Base-by-base conservation (phyloP, 2,888 invertebrate genomes). In the Pterostichus madidus region DNA sequence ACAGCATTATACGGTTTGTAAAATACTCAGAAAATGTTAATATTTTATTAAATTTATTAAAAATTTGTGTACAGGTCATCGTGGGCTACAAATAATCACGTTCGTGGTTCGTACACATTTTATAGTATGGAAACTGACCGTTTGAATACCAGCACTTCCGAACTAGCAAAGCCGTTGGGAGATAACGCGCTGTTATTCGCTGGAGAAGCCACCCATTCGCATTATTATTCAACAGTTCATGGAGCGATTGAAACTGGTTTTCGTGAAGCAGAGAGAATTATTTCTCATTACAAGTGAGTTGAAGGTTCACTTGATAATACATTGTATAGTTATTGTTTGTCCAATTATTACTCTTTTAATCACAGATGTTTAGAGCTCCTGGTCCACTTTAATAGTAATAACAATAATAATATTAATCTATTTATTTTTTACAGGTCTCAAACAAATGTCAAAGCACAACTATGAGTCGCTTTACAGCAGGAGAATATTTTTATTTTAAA, bases 71-170 rank as follows among this genome's bases (percentile, higher is more conserved):
- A 82, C 88, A 95, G 95, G 85, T 94, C 96, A 0, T 91, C 90
- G 1, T 96, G 96, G 97, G 91, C 91, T 84, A 91, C 91, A 0
- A 94, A 96, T 89, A 92, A 93, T 0, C 93, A 92, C 88, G 94
- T 94, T 5, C 91, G 93, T 64, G 96, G 97, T 1, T 94, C 94
- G 0, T 97, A 96, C 88, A 92, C 93, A 2, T 94, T 91, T 87
- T 91, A 92, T 85, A 92, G 92, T 84, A 85, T 93, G 56, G 87
- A 90, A 5, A 89, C 92, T 0, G 93, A 93, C 32, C 87, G 88
- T 56, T 86, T 90, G 83, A 91, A 92, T 2, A 89, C 91, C n/a
- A 90, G 90, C 17, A 90, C 93, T 3, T 87, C 88, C 2, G 91
- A 92, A 85, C 89, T 95, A 35, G 92, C 92, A 0, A 88, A 89